Percentiles rank a stretch among this genome's conserved stretches.
Conservation (phyloP, 2,797 vertebrate species). For the Loriculus beryllinus region DNA sequence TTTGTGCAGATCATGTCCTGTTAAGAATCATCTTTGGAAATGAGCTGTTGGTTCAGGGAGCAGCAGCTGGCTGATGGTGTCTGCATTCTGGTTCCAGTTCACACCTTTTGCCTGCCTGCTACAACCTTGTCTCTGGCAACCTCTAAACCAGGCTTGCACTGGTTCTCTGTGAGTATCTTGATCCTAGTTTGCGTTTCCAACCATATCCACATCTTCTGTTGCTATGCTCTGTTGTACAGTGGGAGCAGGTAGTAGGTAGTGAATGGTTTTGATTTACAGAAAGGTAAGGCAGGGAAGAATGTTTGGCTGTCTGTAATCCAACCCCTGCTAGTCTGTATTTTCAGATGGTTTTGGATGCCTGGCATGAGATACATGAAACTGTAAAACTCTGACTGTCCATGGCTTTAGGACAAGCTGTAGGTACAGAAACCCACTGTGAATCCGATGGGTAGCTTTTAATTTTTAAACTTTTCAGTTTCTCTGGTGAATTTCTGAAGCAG, state of each 20-base stretch:
- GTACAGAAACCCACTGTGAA: neutral
- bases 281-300: neutral
- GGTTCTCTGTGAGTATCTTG: neutral
- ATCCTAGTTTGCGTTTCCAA: neutral
- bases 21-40: neutral
- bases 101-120: neutral
- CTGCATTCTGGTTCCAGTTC: neutral
- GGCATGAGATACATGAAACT: neutral
- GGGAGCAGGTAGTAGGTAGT: neutral
- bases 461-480: accelerated
- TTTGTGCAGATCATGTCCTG: neutral
- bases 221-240: neutral
- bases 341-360: neutral
- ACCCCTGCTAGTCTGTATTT: neutral
- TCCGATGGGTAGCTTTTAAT: accelerated
- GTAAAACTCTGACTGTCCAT: neutral
- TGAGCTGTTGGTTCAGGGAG: neutral
- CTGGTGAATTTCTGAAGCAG: neutral
- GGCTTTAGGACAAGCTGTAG: neutral
- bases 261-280: neutral
- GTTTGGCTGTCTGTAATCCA: neutral
- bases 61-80: neutral
- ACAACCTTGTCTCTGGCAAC: neutral
- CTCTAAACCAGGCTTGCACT: neutral
- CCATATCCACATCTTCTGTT: neutral